Base-by-base conservation (phyloP, 2,888 invertebrate species). In the Agrotis exclamationis region DNA sequence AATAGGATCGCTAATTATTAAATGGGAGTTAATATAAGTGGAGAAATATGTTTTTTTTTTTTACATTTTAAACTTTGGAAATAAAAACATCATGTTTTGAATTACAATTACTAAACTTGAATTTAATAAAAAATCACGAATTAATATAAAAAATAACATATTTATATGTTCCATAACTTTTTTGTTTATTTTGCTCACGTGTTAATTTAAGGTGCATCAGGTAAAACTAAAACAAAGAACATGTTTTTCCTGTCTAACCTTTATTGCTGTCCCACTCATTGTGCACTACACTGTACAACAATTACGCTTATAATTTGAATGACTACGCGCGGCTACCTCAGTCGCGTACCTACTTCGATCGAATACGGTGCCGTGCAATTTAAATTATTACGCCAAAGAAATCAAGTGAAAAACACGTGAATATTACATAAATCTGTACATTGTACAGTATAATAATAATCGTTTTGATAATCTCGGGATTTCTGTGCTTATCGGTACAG, bases 201-300 rank as follows among this genome's bases (percentile, higher is more conserved):
- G 14, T 13, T 2, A 14, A 3, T 24, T 47, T 28, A 44, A 18
- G n/a, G 20, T 20, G 9, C 3, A 14, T 0, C 50, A 47, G 24
- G 58, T 58, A 63, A 56, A 22, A 45, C 5, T n/a, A n/a, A 28
- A 2, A 24, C n/a, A 47, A 72, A 54, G 39, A 45, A 57, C 44
- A 18, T 2, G 47, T 45, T 53, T 53, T 63, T 13, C 16, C 2
- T 33, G 44, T 33, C 18, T 7, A 39, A 62, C 20, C 3, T 14
- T 48, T 48, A 60, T 28, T 22, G 9, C 51, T 63, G 63, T 20
- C 5, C 60, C 56, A 20, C 54, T 76, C 0, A 63, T 11, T 47
- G 16, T 45, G 64, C 77, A 63, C 69, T 1, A 1, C 63, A 80
- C 39, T 80, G 69, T 67, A 80, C 11, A 54, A 47, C 51, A 77